Evolutionary conservation across 2,888 invertebrate genomes (phyloP).

Genomic region (Hypomecis punctinalis): DNA sequence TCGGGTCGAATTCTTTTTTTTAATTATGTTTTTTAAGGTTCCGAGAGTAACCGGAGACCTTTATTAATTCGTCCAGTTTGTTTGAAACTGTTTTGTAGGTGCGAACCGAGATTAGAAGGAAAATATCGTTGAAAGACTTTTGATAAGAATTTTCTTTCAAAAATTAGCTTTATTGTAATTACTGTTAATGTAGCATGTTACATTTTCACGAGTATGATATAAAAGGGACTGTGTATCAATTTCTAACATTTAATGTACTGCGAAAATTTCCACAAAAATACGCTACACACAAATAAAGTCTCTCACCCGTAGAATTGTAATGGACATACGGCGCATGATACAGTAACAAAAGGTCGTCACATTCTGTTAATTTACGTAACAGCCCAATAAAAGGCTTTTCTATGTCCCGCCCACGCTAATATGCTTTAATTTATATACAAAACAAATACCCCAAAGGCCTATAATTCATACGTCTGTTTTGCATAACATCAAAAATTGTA

Average conservation of each 20-base stretch:
- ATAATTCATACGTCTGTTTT: slow-evolving; percentile 48
- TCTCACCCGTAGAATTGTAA: slow-evolving; percentile 13
- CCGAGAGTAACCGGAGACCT: slow-evolving; percentile 30
- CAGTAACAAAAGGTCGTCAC: slow-evolving; percentile 41
- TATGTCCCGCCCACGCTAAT: slow-evolving; percentile 43
- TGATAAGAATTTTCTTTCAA: slow-evolving; percentile 1
- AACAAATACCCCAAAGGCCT: slow-evolving; percentile 51
- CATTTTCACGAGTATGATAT: background rate
- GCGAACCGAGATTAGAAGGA: slow-evolving; percentile 20
- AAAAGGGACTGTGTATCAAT: slow-evolving; percentile 1
- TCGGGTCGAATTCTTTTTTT: slow-evolving; percentile 45
- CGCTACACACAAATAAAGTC: slow-evolving; percentile 6
- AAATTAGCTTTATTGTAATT: background rate
- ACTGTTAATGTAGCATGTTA: too few relatives aligned
- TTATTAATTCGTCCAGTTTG: slow-evolving; percentile 43
- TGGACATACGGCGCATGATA: slow-evolving; percentile 24
- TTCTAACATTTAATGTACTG: slow-evolving; percentile 5
- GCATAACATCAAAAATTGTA: slow-evolving; percentile 52
- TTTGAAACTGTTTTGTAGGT: slow-evolving; percentile 33
- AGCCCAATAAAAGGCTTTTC: slow-evolving; percentile 49
- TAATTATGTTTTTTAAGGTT: slow-evolving; percentile 40
- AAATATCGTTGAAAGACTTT: too few relatives aligned
- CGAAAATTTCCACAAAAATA: slow-evolving; percentile 6
- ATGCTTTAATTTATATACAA: slow-evolving; percentile 48
- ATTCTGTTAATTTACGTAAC: slow-evolving; percentile 51